Evolutionary conservation across 2,888 invertebrate species (phyloP).

Genomic region (Pachycephus smyrnensis): DNA sequence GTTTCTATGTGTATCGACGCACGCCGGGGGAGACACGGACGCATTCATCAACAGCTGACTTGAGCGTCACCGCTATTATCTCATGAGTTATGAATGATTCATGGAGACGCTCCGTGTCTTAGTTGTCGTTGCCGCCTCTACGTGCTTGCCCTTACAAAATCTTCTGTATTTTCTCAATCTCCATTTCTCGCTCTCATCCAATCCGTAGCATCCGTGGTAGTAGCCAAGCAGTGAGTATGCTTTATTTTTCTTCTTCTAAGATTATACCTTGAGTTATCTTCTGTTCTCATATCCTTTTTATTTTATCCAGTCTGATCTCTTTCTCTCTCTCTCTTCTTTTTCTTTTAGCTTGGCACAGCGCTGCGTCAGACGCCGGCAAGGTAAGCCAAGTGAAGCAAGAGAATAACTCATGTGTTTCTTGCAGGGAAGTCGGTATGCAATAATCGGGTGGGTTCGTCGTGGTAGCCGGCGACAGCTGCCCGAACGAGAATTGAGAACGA

Average conservation of each 20-base stretch:
- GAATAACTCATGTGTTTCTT: not conserved
- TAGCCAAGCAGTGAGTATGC: not conserved
- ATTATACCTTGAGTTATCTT: not conserved
- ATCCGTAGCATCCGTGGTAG: not conserved
- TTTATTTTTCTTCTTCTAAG: not conserved
- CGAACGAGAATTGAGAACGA: not conserved
- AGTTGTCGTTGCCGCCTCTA: constrained; percentile 27
- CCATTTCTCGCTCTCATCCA: not conserved
- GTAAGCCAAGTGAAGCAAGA: not conserved
- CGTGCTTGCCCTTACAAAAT: constrained; percentile 43
- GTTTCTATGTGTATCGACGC: not conserved
- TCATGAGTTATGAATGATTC: constrained; percentile 54
- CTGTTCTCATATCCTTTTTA: not conserved
- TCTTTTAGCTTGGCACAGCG: constrained; percentile 17
- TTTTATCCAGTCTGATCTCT: constrained; percentile 11
- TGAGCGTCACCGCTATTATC: constrained; percentile 47
- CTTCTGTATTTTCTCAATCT: constrained; percentile 5
- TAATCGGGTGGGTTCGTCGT: not conserved
- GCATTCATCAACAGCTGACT: constrained; percentile 49
- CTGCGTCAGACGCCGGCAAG: not conserved
- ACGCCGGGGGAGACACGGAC: constrained; percentile 24
- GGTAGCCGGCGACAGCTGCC: not conserved
- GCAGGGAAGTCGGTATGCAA: not conserved
- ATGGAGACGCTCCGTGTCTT: constrained; percentile 31
- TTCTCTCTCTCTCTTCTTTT: constrained; percentile 21